Evolutionary conservation across 1,140 invertebrate species (phyloP).

Genomic region (Cherax quadricarinatus): DNA sequence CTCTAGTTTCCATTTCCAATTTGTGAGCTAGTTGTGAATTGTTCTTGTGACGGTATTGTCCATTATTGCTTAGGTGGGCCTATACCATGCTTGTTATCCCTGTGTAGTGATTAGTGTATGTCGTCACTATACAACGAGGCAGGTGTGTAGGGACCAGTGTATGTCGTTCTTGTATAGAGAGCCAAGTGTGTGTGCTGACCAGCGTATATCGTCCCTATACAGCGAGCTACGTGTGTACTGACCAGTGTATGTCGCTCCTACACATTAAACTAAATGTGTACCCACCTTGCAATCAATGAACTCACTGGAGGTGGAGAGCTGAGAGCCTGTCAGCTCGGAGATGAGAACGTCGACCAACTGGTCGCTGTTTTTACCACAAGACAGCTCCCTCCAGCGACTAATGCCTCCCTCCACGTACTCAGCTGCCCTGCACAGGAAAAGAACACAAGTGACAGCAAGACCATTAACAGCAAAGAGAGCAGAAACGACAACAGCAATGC

Average conservation of each 20-base stretch:
- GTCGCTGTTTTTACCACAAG: slow-evolving; percentile 35
- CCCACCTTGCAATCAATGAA: slow-evolving; percentile 59
- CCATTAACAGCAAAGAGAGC: background rate
- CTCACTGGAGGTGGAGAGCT: slow-evolving; percentile 34
- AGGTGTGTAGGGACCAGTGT: background rate
- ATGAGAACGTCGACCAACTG: slow-evolving; percentile 57
- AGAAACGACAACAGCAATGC: background rate
- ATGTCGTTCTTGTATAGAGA: too few species aligned
- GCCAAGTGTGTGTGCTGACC: too few species aligned
- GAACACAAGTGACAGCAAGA: too few species aligned
- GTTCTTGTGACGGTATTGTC: too few species aligned
- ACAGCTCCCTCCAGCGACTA: slow-evolving; percentile 48
- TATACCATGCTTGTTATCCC: too few species aligned
- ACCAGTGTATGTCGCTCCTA: background rate
- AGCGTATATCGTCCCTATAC: too few species aligned
- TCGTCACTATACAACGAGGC: too few species aligned
- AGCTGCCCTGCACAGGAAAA: slow-evolving; percentile 23
- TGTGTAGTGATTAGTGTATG: too few species aligned
- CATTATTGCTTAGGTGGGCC: too few species aligned
- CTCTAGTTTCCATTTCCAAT: too few species aligned
- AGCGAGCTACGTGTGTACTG: background rate
- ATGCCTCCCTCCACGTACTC: slow-evolving; percentile 62
- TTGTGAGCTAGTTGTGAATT: too few species aligned
- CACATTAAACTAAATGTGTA: too few species aligned
- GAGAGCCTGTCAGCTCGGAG: slow-evolving; percentile 51